Base-by-base conservation (phyloP, 2,113 vertebrate genomes). In the Todiramphus chloris region DNA sequence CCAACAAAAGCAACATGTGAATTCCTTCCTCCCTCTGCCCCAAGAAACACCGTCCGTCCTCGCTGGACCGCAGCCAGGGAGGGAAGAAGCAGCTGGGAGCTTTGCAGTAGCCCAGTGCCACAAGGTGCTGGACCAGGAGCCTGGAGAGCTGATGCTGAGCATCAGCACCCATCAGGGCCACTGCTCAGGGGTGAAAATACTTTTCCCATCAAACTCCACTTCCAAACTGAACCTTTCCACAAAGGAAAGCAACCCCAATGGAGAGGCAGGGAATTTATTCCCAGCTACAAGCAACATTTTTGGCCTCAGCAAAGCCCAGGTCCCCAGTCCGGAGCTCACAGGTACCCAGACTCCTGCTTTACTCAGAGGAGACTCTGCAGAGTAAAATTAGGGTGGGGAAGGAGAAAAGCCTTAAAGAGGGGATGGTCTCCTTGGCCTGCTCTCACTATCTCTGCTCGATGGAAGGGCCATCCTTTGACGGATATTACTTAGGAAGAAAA, bases 401-500 rank as follows among this genome's bases (percentile, higher is more conserved):
- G 75, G 4, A 50, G 69, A 79, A 64, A n/a, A 74, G 39, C 82
- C 68, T 55, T 4, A n/a, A 51, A 25, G 53, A 46, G 51, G 11
- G 1, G 9, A 64, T 3, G n/a, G 8, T 91, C 37, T 76, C 84
- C 63, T 86, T 16, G 9, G 60, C 80, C 85, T 3, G 2, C 9
- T 0, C 62, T 56, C 3, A 0, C 84, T 72, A 8, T 48, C 95
- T 89, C 62, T 13, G 2, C 64, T 53, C 9, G 14, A 60, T 75
- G 93, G 80, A 88, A 94, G 90, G 6, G 2, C 80, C 2, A 0
- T 55, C 46, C 83, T 90, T 60, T 35, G 93, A 85, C 14, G 78
- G 89, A 77, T 86, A 89, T 69, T 81, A 93, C 83, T 96, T 77
- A 88, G 91, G 91, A 82, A 87, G 92, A 53, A 87, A 37, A 82